Percentiles rank a stretch among this genome's conserved stretches.
phyloP scores from a whole-genome alignment of 2,113 vertebrate species.

The Mirza zaza region DNA sequence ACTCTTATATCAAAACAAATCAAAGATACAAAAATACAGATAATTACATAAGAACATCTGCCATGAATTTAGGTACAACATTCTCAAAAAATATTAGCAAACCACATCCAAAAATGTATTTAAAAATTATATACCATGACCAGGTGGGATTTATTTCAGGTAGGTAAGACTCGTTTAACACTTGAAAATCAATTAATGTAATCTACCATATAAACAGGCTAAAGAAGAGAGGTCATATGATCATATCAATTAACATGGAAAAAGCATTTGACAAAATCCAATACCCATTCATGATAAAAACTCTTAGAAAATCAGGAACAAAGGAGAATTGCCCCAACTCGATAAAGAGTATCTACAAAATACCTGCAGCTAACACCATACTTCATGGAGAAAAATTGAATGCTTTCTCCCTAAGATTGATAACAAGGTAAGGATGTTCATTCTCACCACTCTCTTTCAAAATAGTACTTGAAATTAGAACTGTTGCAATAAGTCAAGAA shows the following conservation, averaged over 20 bases:
- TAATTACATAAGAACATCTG: background rate
- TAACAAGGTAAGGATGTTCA: background rate
- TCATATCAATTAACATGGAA: background rate
- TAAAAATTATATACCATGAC: background rate
- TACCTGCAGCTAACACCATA: background rate
- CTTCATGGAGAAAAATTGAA: background rate
- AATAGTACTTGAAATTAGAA: background rate
- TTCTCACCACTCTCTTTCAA: background rate
- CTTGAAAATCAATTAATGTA: background rate
- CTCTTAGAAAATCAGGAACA: background rate
- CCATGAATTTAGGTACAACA: background rate
- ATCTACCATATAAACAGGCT: background rate
- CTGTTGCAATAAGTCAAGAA: background rate
- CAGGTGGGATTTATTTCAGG: background rate
- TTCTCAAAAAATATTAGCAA: background rate
- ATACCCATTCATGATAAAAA: background rate
- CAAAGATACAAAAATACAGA: background rate
- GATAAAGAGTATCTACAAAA: background rate
- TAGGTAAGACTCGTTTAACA: background rate
- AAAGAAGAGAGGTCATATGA: background rate
- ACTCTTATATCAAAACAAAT: background rate
- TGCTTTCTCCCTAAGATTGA: background rate
- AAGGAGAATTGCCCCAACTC: background rate
- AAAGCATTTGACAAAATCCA: background rate
- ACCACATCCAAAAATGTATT: background rate